Conservation (phyloP, 2,888 invertebrate genomes). For the Kryphioiulus occultus region DNA sequence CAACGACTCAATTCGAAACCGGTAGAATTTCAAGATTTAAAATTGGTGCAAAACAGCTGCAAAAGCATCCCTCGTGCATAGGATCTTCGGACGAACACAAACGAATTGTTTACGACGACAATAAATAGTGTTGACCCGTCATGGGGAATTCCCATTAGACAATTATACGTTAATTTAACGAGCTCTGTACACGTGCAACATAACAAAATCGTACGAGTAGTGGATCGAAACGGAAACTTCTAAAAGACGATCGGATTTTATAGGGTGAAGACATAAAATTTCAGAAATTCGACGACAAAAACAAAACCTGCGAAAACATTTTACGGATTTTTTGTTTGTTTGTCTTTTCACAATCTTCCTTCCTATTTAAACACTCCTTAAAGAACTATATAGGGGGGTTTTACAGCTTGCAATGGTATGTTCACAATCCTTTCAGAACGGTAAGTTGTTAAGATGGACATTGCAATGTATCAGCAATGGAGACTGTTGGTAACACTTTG, state of each 20-base stretch:
- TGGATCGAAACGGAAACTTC: conserved; percentile 31
- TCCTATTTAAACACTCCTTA: conserved; percentile 4
- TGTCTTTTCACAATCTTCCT: not conserved
- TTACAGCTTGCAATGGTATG: not conserved
- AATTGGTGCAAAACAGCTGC: conserved; percentile 11
- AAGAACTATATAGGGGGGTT: not conserved
- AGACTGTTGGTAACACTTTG: too few species aligned
- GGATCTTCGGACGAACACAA: conserved; percentile 35
- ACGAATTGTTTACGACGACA: conserved; percentile 29
- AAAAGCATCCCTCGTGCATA: not conserved
- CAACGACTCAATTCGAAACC: not conserved
- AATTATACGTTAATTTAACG: conserved; percentile 6
- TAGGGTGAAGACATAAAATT: conserved; percentile 35
- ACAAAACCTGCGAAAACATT: not conserved
- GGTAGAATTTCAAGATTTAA: not conserved
- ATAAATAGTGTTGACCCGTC: conserved; percentile 35
- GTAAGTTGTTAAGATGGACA: too few species aligned
- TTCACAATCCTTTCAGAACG: not conserved
- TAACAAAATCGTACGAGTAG: not conserved
- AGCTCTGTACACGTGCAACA: not conserved
- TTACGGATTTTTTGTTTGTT: not conserved
- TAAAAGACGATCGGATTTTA: conserved; percentile 24
- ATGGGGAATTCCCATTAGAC: conserved; percentile 26
- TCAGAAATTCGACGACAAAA: conserved; percentile 25
- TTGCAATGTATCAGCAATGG: not conserved